These are phyloP conservation scores for Rhynchophorus ferrugineus DNA, from an alignment of 1,140 invertebrate genomes.

Conservation along the genomic window DNA sequence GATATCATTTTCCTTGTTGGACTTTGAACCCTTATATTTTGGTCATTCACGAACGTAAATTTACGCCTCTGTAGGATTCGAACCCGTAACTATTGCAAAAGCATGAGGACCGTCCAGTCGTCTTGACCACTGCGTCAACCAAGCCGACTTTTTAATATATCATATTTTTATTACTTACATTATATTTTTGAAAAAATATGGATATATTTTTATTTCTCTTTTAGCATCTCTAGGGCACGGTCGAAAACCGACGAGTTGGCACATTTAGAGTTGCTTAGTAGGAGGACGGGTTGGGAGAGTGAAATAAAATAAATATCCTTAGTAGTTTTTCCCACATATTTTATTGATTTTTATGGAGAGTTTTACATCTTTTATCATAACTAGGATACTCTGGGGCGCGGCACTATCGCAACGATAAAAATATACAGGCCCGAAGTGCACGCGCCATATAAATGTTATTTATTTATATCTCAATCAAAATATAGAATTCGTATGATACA, in stretches of 20 bases:
- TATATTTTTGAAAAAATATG: not conserved
- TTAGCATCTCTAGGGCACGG: not conserved
- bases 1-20: too few relatives aligned
- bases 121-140: too few relatives aligned
- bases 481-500: conserved; percentile 27
- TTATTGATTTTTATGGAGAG: conserved; percentile 1
- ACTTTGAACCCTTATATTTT: too few relatives aligned
- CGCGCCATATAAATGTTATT: conserved; percentile 32
- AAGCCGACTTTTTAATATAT: too few relatives aligned
- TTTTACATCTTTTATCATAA: not conserved
- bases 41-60: too few relatives aligned
- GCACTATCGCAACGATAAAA: conserved; percentile 35
- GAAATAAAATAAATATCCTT: not conserved
- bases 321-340: not conserved
- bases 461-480: conserved; percentile 34
- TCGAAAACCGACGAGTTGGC: not conserved
- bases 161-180: not conserved
- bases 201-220: not conserved
- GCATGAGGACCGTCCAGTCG: too few relatives aligned
- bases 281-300: not conserved
- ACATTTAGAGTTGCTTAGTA: not conserved
- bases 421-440: conserved; percentile 35
- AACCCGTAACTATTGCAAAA: too few relatives aligned
- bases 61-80: too few relatives aligned
- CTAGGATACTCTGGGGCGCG: not conserved